These are phyloP conservation scores for Paratrypauchen microcephalus DNA, from an alignment of 2,797 vertebrate species.

Conservation along the genomic window DNA sequence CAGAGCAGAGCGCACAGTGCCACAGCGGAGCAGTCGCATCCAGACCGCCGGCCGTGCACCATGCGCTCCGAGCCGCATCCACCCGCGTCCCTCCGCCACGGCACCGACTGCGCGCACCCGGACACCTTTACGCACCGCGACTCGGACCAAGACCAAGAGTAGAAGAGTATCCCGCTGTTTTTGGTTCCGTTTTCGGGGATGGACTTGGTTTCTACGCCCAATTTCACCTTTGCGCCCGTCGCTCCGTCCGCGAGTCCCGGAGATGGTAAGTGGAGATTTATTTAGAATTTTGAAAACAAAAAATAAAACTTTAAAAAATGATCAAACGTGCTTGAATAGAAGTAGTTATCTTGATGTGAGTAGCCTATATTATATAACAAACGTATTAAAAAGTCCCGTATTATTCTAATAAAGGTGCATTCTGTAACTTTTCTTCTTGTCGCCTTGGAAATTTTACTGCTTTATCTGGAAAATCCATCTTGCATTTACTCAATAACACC, in stretches of 20 bases:
- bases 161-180: neutral
- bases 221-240: constrained; percentile 31
- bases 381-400: too few relatives aligned
- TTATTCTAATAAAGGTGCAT: too few relatives aligned
- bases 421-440: too few relatives aligned
- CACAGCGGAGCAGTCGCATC: neutral
- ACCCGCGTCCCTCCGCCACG: neutral
- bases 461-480: too few relatives aligned
- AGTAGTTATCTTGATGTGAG: too few relatives aligned
- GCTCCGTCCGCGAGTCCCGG: constrained; percentile 21
- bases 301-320: too few relatives aligned
- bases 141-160: neutral
- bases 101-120: neutral
- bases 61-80: neutral
- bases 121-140: neutral
- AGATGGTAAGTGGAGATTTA: constrained; percentile 33
- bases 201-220: constrained; percentile 40
- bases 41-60: constrained; percentile 1
- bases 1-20: neutral
- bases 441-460: too few relatives aligned
- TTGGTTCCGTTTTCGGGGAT: constrained; percentile 24
- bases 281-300: too few relatives aligned
- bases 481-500: too few relatives aligned
- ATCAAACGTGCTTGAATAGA: too few relatives aligned
- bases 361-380: too few relatives aligned